These are phyloP conservation scores for Ylistrum balloti DNA, from an alignment of 1,140 invertebrate genomes.

Conservation along the genomic window DNA sequence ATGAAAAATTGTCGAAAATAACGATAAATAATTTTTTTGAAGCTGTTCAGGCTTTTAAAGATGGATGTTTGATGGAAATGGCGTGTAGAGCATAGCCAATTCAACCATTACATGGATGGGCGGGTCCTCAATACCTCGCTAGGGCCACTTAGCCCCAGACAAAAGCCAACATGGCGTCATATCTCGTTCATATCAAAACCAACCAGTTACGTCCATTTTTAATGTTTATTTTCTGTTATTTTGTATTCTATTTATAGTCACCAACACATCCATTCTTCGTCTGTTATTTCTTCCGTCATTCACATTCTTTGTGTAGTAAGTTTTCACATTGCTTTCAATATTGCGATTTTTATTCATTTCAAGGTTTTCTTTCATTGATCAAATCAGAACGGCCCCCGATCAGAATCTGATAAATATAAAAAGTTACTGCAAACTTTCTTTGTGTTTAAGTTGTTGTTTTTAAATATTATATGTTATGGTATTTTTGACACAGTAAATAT, in stretches of 20 bases:
- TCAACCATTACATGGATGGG: not conserved
- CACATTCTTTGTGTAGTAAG: not conserved
- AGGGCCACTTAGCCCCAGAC: not conserved
- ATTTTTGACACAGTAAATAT: too few species aligned
- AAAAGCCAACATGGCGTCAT: not conserved
- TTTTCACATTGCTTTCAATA: not conserved
- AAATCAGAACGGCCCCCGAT: too few species aligned
- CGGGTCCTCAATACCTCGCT: not conserved
- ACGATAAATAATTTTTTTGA: not conserved
- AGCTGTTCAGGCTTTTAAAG: not conserved
- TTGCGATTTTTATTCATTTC: not conserved
- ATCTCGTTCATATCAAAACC: not conserved
- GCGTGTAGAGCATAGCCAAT: not conserved
- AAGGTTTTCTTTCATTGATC: not conserved
- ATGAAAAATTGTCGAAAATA: too few species aligned
- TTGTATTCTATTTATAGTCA: not conserved
- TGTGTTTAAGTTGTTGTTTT: too few species aligned
- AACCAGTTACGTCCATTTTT: not conserved
- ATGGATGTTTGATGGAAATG: not conserved
- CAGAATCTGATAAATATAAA: too few species aligned
- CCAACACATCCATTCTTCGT: not conserved
- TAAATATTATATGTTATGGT: too few species aligned
- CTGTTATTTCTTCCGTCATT: not conserved
- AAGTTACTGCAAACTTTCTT: too few species aligned
- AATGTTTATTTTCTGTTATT: slow-evolving; percentile 26